Base-by-base conservation (phyloP, 2,888 invertebrate species). In the Stenoptilia bipunctidactyla region DNA sequence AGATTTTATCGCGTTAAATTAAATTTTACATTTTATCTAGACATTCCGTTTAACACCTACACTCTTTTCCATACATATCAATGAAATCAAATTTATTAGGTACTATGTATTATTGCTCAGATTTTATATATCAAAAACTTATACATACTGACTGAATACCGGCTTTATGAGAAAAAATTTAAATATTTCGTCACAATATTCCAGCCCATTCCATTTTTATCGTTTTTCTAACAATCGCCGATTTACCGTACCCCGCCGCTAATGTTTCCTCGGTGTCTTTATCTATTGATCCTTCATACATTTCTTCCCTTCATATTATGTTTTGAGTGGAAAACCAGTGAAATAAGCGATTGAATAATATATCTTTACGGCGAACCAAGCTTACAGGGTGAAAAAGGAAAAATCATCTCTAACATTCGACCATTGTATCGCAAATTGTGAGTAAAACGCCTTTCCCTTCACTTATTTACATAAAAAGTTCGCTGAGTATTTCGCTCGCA, bases 401-500 rank as follows among this genome's bases (percentile, higher is more conserved):
- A 79, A 75, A 80, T 77, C 74, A 77, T 77, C 66, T 72, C 70
- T 67, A 72, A 72, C 67, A 68, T 71, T 67, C 65, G 59, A 54
- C 76, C 61, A 80, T 80, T 82, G 80, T 82, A 72, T 77, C 76
- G 74, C 74, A 82, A 82, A 80, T 80, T 80, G 73, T 70, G 73
- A 69, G 64, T 67, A 70, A 71, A 70, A 65, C 64, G 68, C 65
- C 65, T 67, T 74, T 75, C 63, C 71, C 66, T 66, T 67, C 53
- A 56, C 58, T 66, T 77, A 76, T 80, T 76, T 75, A 73, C 74
- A 79, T 77, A 75, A 76, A 72, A 76, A 70, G 60, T 74, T 75
- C 55, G 50, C 48, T 44, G 57, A 65, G 66, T 66, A 69, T 70
- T 75, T 74, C 66, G 65, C 67, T 67, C 58, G 62, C 55, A 68